These are phyloP conservation scores for Marronus borbonicus DNA, from an alignment of 2,888 invertebrate genomes.

Conservation along the genomic window DNA sequence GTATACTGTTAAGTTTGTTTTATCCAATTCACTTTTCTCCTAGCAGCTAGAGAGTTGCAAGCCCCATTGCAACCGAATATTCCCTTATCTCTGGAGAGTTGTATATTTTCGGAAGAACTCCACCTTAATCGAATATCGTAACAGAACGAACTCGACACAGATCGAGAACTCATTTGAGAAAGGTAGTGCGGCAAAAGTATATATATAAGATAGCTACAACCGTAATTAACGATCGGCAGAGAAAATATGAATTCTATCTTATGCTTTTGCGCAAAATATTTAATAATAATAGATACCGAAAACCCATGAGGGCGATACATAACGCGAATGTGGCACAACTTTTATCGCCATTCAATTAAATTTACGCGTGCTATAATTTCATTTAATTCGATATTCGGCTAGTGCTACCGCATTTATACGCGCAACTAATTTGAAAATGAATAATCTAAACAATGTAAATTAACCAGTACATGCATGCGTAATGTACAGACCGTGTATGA, in stretches of 20 bases:
- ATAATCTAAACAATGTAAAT: background rate
- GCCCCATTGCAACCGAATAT: slow-evolving; percentile 39
- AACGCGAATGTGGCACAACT: background rate
- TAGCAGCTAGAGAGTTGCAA: slow-evolving; percentile 48
- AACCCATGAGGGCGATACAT: too few species aligned
- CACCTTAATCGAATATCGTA: slow-evolving; percentile 49
- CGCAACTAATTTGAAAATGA: background rate
- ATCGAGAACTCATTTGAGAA: slow-evolving; percentile 6
- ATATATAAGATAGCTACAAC: background rate
- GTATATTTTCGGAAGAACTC: slow-evolving; percentile 48
- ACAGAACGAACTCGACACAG: slow-evolving; percentile 32
- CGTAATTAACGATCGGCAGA: slow-evolving; percentile 19
- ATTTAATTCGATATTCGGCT: slow-evolving; percentile 1
- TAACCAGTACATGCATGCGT: background rate
- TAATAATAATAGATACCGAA: background rate
- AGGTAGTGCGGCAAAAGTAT: background rate
- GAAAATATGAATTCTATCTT: slow-evolving; percentile 6
- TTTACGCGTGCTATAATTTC: background rate
- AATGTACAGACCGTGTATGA: background rate
- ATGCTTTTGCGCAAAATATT: background rate
- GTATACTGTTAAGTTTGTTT: slow-evolving; percentile 36
- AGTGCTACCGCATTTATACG: background rate
- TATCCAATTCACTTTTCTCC: slow-evolving; percentile 48
- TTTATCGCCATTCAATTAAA: background rate
- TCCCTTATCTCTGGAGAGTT: slow-evolving; percentile 41